Evolutionary conservation across 2,888 invertebrate species (phyloP), one percentile per base, ranked within the genome.

Genomic region (Portevinia maculata): DNA sequence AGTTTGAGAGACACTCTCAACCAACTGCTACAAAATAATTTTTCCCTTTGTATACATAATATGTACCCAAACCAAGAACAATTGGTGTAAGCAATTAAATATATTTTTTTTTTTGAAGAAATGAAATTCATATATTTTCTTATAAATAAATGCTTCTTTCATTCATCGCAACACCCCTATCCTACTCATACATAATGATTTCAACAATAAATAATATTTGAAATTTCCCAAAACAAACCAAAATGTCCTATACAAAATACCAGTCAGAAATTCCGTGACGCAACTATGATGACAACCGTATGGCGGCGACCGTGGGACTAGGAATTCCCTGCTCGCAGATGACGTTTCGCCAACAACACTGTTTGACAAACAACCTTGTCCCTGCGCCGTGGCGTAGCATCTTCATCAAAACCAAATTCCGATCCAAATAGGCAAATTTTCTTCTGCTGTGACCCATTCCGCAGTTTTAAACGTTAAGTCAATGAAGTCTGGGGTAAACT

Each of bases 401-500:
- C 30, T 34, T 46, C 7, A 52, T 32, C 4, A 13, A 3, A 52
- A 21, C 17, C 1, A 44, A 44, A 59, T 32, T 15, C 48, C n/a
- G 46, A 62, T 50, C 30, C 24, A 74, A 34, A 24, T 24, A 24
- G 24, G 13, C 32, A 21, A 73, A 70, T 65, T 9, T 57, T 46
- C 44, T 71, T 24, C 53, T 78, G 37, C 52, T 76, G 71, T 46
- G 53, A 65, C 60, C 46, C 62, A 62, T 46, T 62, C 71, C 85
- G 87, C 87, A 89, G 89, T 89, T 86, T 87, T 86, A 88, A 89
- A 89, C 88, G 87, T 89, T 85, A 88, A 89, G 89, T 89, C 90
- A 89, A 89, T 89, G 89, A 89, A 89, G 90, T 89, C 88, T 88
- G 88, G 88, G 87, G 89, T 88, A 87, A 88, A 88, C 90, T 89